A percentile compares a stretch with the other conserved stretches of the same genome.
These are phyloP conservation scores for Parascotia fuliginaria DNA, from an alignment of 2,888 invertebrate genomes.

Conservation along the genomic window DNA sequence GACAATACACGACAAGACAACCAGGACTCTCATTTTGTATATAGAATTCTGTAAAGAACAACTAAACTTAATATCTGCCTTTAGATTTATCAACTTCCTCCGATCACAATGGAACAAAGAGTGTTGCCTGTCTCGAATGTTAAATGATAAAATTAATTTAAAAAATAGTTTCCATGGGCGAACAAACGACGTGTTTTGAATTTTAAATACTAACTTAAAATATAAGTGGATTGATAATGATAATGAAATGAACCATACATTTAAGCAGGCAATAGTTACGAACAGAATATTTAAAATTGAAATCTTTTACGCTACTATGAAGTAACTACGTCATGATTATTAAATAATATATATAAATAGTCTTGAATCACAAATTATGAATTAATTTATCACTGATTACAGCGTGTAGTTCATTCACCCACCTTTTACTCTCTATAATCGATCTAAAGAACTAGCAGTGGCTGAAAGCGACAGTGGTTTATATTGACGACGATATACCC, in stretches of 20 bases:
- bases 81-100: slow-evolving; percentile 39
- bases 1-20: slow-evolving; percentile 67
- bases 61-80: slow-evolving; percentile 28
- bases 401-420: slow-evolving; percentile 67
- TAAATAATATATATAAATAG: too few relatives aligned
- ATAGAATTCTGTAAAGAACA: slow-evolving; percentile 51
- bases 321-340: slow-evolving; percentile 36
- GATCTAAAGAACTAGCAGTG: slow-evolving; percentile 76
- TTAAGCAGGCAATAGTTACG: not conserved
- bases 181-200: slow-evolving; percentile 57
- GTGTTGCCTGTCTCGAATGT: slow-evolving; percentile 51
- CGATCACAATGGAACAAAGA: slow-evolving; percentile 45
- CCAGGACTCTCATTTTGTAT: slow-evolving; percentile 65
- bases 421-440: slow-evolving; percentile 80
- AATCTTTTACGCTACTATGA: slow-evolving; percentile 1
- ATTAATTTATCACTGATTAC: slow-evolving; percentile 53
- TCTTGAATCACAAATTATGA: slow-evolving; percentile 60
- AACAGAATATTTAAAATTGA: not conserved
- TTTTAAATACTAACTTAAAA: slow-evolving; percentile 33
- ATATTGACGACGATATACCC: slow-evolving; percentile 77
- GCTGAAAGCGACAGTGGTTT: slow-evolving; percentile 81
- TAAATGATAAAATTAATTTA: slow-evolving; percentile 52
- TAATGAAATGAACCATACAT: not conserved
- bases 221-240: slow-evolving; percentile 9
- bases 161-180: slow-evolving; percentile 54